Conservation (phyloP, 2,888 invertebrate genomes). For the Spodoptera picta region DNA sequence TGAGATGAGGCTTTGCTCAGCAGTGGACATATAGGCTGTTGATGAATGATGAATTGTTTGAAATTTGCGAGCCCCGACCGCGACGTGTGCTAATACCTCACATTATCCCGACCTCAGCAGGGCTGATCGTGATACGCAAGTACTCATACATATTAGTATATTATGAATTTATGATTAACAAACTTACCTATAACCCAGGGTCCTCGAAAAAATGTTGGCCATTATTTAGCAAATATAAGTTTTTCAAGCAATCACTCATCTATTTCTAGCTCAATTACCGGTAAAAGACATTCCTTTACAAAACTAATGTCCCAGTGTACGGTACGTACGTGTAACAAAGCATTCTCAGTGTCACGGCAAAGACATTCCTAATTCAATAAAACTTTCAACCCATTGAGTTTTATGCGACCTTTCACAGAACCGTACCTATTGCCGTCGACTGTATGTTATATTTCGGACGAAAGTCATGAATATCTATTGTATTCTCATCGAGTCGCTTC, state of each 20-base stretch:
- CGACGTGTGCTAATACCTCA: conserved; percentile 3
- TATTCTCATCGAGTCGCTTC: conserved; percentile 40
- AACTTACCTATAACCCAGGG: too few species aligned
- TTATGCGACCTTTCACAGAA: conserved; percentile 20
- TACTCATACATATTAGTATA: too few species aligned
- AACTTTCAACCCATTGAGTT: conserved; percentile 37
- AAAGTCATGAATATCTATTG: conserved; percentile 40
- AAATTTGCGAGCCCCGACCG: too few species aligned
- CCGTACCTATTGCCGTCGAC: conserved; percentile 15
- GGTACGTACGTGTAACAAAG: conserved; percentile 19
- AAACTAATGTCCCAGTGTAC: conserved; percentile 5
- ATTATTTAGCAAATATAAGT: too few species aligned
- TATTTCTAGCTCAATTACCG: conserved; percentile 1
- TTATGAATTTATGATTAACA: too few species aligned
- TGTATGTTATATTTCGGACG: conserved; percentile 28
- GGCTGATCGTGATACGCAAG: conserved; percentile 10
- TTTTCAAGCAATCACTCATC: neutral
- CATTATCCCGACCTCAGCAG: conserved; percentile 19
- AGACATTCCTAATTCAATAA: conserved; percentile 43
- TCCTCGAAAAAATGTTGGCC: too few species aligned
- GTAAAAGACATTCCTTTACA: conserved; percentile 21
- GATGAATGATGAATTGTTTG: too few species aligned
- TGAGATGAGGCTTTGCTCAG: too few species aligned
- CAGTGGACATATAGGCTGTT: too few species aligned
- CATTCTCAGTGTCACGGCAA: conserved; percentile 23